Percentiles rank a stretch among this genome's conserved stretches.
Evolutionary conservation across 2,797 vertebrate genomes (phyloP).

Genomic region (Chromis chromis): DNA sequence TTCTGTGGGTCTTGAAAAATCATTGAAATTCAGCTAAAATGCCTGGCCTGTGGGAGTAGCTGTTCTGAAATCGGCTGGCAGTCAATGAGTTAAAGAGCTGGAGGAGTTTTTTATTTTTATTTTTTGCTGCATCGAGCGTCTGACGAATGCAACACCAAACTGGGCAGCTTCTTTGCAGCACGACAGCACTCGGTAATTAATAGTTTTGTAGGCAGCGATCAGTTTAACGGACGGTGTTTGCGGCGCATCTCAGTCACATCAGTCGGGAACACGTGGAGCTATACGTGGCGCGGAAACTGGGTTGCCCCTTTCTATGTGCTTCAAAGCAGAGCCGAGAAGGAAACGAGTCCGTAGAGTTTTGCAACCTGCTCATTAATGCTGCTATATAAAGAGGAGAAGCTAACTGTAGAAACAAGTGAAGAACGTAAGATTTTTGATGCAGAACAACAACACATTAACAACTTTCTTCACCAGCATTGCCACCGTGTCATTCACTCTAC

Average conservation of each 20-base stretch:
- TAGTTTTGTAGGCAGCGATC: conserved; percentile 2
- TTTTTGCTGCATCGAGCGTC: conserved; percentile 11
- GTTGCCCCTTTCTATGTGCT: not conserved
- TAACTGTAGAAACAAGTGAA: not conserved
- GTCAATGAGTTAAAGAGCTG: conserved; percentile 34
- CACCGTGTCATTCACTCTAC: too few species aligned
- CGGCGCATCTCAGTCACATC: not conserved
- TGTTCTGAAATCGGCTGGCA: too few species aligned
- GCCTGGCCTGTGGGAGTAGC: too few species aligned
- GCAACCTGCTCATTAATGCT: not conserved
- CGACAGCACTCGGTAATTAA: conserved; percentile 1
- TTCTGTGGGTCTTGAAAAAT: too few species aligned
- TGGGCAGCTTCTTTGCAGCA: not conserved
- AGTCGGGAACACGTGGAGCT: not conserved
- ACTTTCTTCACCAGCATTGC: too few species aligned
- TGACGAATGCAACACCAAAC: not conserved
- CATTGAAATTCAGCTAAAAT: too few species aligned
- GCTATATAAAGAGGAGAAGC: not conserved
- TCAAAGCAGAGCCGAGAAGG: not conserved
- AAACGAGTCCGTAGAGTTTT: not conserved
- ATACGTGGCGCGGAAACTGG: not conserved
- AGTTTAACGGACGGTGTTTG: not conserved
- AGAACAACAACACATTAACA: too few species aligned
- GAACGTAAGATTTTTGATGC: too few species aligned
- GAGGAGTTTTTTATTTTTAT: not conserved